A percentile compares a stretch with the other conserved stretches of the same genome.
These are phyloP conservation scores for Aphelenchoides bicaudatus DNA, from an alignment of 2,888 invertebrate genomes.

Conservation along the genomic window DNA sequence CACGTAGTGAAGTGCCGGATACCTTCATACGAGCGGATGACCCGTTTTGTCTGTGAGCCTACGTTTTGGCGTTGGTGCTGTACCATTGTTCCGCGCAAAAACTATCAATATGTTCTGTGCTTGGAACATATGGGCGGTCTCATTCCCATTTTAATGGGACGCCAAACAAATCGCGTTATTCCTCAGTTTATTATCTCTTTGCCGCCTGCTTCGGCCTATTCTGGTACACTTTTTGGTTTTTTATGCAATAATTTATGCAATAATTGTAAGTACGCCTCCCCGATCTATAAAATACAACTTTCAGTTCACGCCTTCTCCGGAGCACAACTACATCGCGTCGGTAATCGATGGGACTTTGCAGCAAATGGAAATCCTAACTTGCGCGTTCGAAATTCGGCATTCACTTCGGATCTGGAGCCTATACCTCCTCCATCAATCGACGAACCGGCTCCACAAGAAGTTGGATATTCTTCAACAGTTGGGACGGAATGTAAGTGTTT, in stretches of 20 bases:
- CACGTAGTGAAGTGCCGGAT: slow-evolving; percentile 76
- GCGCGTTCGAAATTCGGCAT: slow-evolving; percentile 16
- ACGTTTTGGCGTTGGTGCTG: slow-evolving; percentile 87
- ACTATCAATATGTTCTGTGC: slow-evolving; percentile 68
- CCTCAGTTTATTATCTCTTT: slow-evolving; percentile 86
- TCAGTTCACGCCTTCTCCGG: slow-evolving; percentile 16
- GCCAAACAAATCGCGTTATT: slow-evolving; percentile 85
- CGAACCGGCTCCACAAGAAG: slow-evolving; percentile 6
- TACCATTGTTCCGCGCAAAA: slow-evolving; percentile 71
- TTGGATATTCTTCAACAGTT: slow-evolving; percentile 9
- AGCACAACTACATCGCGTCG: neutral
- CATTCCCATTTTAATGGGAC: slow-evolving; percentile 87
- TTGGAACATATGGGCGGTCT: slow-evolving; percentile 80
- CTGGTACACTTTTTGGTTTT: no score
- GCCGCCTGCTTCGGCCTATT: slow-evolving; percentile 30
- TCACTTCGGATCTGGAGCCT: slow-evolving; percentile 13
- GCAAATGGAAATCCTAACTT: neutral
- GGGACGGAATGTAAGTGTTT: slow-evolving; percentile 8
- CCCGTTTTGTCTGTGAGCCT: slow-evolving; percentile 88
- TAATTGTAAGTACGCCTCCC: no score
- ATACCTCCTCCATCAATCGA: slow-evolving; percentile 9
- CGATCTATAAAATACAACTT: no score
- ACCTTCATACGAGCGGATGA: slow-evolving; percentile 79
- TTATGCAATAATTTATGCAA: no score
- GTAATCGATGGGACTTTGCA: slow-evolving; percentile 7